These are phyloP conservation scores for Pangasius krempfi DNA, from an alignment of 2,797 vertebrate species.

Conservation along the genomic window DNA sequence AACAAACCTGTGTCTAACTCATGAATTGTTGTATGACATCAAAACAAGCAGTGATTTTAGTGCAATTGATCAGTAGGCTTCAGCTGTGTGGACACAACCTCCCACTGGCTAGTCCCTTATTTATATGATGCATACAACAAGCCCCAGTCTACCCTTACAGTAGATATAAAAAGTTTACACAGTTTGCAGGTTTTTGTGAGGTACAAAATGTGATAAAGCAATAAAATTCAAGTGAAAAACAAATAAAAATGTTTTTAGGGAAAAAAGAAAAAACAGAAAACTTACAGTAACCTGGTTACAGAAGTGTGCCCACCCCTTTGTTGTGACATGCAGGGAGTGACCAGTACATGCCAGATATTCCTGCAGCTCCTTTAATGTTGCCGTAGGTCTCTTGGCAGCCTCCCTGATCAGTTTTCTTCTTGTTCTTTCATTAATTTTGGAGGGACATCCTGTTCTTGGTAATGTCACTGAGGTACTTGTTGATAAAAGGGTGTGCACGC, in stretches of 20 bases:
- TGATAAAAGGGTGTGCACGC: neutral
- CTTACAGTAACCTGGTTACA: neutral
- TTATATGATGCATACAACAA: neutral
- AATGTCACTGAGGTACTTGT: neutral
- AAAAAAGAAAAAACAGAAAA: neutral
- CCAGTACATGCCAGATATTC: neutral
- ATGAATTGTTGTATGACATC: neutral
- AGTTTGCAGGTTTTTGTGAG: neutral
- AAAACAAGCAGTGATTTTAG: neutral
- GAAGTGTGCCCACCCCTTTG: neutral
- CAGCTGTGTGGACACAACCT: neutral
- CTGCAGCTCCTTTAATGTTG: neutral
- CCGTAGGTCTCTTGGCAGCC: neutral
- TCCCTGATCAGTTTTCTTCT: neutral
- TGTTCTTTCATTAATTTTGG: neutral
- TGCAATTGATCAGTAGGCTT: neutral
- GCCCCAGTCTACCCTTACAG: neutral
- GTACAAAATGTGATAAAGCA: neutral
- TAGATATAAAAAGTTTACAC: neutral
- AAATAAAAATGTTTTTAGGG: neutral
- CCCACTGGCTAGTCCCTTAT: neutral
- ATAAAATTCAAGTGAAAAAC: neutral
- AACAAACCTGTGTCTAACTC: neutral
- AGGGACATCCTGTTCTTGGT: neutral
- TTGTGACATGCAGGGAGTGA: neutral